These are phyloP conservation scores for Paedocypris sp. DNA, from an alignment of 2,113 vertebrate species.

Conservation along the genomic window DNA sequence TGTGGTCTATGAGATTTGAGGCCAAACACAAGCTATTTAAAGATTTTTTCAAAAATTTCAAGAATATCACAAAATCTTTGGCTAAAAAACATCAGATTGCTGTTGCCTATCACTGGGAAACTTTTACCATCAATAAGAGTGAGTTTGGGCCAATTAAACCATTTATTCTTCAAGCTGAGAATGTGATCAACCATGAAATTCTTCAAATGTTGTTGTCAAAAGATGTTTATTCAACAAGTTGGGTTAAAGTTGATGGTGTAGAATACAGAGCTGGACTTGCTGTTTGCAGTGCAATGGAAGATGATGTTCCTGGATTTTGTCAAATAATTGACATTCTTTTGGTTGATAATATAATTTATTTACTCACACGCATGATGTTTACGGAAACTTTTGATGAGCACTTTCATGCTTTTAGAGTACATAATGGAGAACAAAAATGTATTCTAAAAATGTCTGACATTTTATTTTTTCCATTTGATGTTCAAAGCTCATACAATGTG, in stretches of 20 bases:
- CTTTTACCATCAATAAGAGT: too few relatives aligned
- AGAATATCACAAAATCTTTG: constrained; percentile 9
- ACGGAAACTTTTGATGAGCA: constrained; percentile 19
- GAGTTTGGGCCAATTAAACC: too few relatives aligned
- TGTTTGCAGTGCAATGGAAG: too few relatives aligned
- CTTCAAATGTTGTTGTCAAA: constrained; percentile 10
- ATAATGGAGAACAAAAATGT: not conserved
- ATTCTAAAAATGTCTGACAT: not conserved
- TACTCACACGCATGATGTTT: too few relatives aligned
- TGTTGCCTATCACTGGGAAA: not conserved
- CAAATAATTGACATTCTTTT: too few relatives aligned
- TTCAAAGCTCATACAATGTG: too few relatives aligned
- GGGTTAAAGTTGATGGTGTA: constrained; percentile 22
- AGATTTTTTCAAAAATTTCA: not conserved
- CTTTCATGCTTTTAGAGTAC: constrained; percentile 17
- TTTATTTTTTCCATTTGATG: too few relatives aligned
- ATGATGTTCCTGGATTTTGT: too few relatives aligned
- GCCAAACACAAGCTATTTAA: not conserved
- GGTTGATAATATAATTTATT: too few relatives aligned
- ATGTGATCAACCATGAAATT: constrained; percentile 13
- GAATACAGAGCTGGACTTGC: constrained; percentile 20
- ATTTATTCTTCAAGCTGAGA: constrained; percentile 9
- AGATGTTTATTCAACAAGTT: constrained; percentile 20
- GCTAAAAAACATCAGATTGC: constrained; percentile 13
- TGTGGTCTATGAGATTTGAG: constrained; percentile 3